Conservation (phyloP, 2,888 invertebrate genomes). For the Eilema sororculum region DNA sequence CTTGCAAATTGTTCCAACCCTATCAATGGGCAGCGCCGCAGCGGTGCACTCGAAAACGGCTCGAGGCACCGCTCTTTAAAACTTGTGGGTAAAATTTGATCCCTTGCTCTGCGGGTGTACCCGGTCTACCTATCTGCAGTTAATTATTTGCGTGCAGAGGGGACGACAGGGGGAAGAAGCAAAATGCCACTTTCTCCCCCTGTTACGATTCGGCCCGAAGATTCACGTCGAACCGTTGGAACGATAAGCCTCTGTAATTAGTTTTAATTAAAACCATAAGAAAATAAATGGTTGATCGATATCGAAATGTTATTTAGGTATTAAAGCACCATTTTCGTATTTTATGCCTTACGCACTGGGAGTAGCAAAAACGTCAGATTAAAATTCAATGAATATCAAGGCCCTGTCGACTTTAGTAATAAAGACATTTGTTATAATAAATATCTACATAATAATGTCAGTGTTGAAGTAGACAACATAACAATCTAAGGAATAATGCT, state of each 20-base stretch:
- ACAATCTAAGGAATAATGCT: constrained; percentile 19
- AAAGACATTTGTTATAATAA: constrained; percentile 37
- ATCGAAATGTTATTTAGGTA: constrained; percentile 52
- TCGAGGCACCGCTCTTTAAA: constrained; percentile 76
- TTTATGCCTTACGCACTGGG: constrained; percentile 33
- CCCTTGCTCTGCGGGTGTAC: constrained; percentile 67
- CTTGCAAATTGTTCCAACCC: constrained; percentile 82
- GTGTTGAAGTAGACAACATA: constrained; percentile 18
- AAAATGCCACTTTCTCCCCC: constrained; percentile 77
- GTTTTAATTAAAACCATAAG: constrained; percentile 82
- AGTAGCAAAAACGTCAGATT: constrained; percentile 31
- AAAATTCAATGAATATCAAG: constrained; percentile 44
- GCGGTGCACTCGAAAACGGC: constrained; percentile 66
- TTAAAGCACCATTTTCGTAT: constrained; percentile 46
- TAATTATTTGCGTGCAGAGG: constrained; percentile 82
- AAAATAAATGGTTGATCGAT: constrained; percentile 65
- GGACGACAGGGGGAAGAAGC: constrained; percentile 73
- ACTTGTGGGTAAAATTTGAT: constrained; percentile 82
- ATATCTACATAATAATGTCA: constrained; percentile 21
- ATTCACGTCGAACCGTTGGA: constrained; percentile 71
- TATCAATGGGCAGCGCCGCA: constrained; percentile 64
- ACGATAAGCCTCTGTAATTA: constrained; percentile 77
- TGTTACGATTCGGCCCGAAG: constrained; percentile 63
- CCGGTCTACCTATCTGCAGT: constrained; percentile 82
- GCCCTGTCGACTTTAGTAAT: constrained; percentile 29